phyloP scores from a whole-genome alignment of 2,113 vertebrate genomes.

The Nannobrachium achirus region DNA sequence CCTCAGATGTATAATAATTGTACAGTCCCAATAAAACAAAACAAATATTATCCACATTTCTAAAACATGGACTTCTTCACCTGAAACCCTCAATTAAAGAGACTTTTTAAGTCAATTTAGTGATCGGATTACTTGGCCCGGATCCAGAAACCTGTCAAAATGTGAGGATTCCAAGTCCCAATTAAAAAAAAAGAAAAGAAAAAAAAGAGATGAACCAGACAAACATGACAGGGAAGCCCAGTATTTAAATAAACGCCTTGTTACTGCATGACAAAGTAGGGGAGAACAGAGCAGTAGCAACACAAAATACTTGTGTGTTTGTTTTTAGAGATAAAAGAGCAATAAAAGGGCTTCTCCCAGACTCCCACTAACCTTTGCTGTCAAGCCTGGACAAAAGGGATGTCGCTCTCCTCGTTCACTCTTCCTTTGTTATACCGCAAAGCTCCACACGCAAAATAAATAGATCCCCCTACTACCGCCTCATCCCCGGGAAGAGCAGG shows the following conservation, averaged over 20 bases:
- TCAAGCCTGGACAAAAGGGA: constrained; percentile 20
- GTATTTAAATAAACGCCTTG: constrained; percentile 8
- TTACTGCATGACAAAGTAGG: constrained; percentile 25
- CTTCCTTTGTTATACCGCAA: constrained; percentile 56
- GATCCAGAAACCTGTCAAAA: too few relatives aligned
- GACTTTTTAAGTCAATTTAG: too few relatives aligned
- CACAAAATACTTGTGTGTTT: constrained; percentile 25
- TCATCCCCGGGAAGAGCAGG: constrained; percentile 59
- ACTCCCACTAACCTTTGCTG: constrained; percentile 64
- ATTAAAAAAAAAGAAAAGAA: not conserved
- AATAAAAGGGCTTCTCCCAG: constrained; percentile 30
- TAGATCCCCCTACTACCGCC: constrained; percentile 36
- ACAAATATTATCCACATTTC: too few relatives aligned
- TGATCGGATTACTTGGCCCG: too few relatives aligned
- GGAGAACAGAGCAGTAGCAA: constrained; percentile 21
- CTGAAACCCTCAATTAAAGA: too few relatives aligned
- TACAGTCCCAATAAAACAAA: not conserved
- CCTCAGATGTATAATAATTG: not conserved
- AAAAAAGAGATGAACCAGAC: constrained; percentile 3
- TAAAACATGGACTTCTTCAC: not conserved
- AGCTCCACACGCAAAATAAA: constrained; percentile 59
- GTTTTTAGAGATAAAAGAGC: constrained; percentile 23
- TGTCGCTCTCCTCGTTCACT: constrained; percentile 34
- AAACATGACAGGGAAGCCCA: constrained; percentile 3
- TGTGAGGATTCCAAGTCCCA: not conserved